These are phyloP conservation scores for Ia io DNA, from an alignment of 2,113 vertebrate genomes.

Conservation along the genomic window DNA sequence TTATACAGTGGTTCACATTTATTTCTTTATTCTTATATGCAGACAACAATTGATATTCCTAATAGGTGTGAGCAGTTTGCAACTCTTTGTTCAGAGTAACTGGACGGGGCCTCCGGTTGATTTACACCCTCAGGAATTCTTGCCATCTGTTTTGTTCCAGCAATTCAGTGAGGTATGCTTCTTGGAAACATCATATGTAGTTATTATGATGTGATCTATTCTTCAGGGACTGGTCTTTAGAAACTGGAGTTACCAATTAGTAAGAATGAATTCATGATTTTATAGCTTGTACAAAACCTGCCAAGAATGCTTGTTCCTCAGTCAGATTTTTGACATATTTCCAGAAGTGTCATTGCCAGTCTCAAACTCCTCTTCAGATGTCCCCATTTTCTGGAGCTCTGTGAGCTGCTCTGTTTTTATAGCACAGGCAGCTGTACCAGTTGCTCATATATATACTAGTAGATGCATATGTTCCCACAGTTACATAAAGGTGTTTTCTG, in stretches of 20 bases:
- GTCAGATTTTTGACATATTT: slow-evolving; percentile 16
- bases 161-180: slow-evolving; percentile 85
- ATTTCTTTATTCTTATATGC: slow-evolving; percentile 56
- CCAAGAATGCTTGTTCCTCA: background rate
- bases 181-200: slow-evolving; percentile 31
- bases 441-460: background rate
- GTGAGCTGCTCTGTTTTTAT: background rate
- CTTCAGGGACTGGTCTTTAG: background rate
- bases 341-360: background rate
- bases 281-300: background rate
- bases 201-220: background rate
- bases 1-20: background rate
- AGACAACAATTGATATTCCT: slow-evolving; percentile 89
- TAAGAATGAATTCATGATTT: background rate
- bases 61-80: slow-evolving; percentile 90
- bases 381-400: background rate
- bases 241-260: background rate
- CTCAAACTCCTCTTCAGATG: background rate
- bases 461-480: background rate
- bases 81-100: slow-evolving; percentile 95
- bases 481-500: background rate
- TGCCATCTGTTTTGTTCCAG: slow-evolving; percentile 85
- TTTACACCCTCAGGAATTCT: slow-evolving; percentile 84
- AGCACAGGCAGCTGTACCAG: background rate
- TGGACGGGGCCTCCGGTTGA: slow-evolving; percentile 93